A percentile compares a stretch with the other conserved stretches of the same genome.
Conservation (phyloP, 1,140 invertebrate species). For the Drosophila nigromelanica region DNA sequence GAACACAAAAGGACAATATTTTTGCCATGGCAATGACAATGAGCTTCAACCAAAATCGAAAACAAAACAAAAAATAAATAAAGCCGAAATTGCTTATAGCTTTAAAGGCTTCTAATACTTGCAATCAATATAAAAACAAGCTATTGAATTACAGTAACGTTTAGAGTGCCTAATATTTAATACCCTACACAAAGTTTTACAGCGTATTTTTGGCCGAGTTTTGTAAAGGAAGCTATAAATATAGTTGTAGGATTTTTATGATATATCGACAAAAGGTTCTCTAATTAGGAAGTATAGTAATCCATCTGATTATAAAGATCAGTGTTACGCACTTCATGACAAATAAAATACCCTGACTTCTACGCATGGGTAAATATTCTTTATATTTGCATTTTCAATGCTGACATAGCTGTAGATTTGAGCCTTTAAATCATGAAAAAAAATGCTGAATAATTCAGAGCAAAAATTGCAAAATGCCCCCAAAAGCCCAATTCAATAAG, state of each 20-base stretch:
- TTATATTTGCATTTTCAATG: background rate
- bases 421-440: background rate
- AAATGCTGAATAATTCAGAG: background rate
- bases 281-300: too few species aligned
- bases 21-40: conserved; percentile 30
- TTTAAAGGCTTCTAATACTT: conserved; percentile 1
- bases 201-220: too few species aligned
- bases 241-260: too few species aligned
- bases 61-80: background rate
- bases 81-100: background rate
- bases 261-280: too few species aligned
- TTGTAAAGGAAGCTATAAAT: too few species aligned
- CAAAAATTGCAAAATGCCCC: background rate
- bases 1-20: background rate
- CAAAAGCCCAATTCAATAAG: background rate
- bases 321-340: too few species aligned
- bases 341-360: too few species aligned
- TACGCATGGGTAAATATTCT: too few species aligned
- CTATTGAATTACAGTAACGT: too few species aligned
- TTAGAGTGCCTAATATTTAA: background rate
- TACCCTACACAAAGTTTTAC: background rate
- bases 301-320: too few species aligned
- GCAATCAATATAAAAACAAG: background rate
- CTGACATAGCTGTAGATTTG: conserved; percentile 8
- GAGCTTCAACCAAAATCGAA: conserved; percentile 21